Base-by-base conservation (phyloP, 2,797 vertebrate genomes). In the Dendrocincla fuliginosa region DNA sequence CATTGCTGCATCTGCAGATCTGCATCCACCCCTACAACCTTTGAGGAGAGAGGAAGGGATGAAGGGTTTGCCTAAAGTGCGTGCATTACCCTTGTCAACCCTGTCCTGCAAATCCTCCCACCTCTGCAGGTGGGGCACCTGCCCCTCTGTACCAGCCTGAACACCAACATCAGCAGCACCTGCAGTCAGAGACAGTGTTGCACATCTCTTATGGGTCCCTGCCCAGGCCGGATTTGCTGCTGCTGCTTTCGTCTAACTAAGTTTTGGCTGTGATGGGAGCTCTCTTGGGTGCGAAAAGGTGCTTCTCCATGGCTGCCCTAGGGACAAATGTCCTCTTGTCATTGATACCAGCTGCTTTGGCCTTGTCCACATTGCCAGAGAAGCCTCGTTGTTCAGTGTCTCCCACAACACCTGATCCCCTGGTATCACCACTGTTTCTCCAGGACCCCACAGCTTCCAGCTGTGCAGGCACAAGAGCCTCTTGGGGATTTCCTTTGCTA, bases 1-100 rank as follows among this genome's bases (percentile, higher is more conserved):
- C 12, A 13, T 61, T 82, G 50, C 23, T 95, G 60, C 32, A 46
- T 89, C 57, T 95, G 69, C 56, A 85, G 68, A 46, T 30, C 85
- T 83, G 44, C 70, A 68, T 35, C 78, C 33, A 41, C 55, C 16
- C 27, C 84, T 63, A 33, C 27, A 88, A 88, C 55, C 32, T 70
- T 27, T 23, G 33, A 41, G 41, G 41, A 78, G 73, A 70, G 42
- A 68, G 15, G 15, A 85, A 77, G 10, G 71, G 73, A 78, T 0
- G 10, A 68, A 46, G 28, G 9, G 35, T 64, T 83, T 77, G 47
- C 52, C 44, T 44, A 23, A 56, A 70, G 56, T 6, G 1, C 1
- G 1, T 60, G 35, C 33, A 22, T 68, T 35, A 49, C 57, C 32
- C 19, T 52, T 63, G 24, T 49, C 50, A 50, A 37, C 6, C 27